phyloP scores from a whole-genome alignment of 2,797 vertebrate species.

The Danionella dracula region DNA sequence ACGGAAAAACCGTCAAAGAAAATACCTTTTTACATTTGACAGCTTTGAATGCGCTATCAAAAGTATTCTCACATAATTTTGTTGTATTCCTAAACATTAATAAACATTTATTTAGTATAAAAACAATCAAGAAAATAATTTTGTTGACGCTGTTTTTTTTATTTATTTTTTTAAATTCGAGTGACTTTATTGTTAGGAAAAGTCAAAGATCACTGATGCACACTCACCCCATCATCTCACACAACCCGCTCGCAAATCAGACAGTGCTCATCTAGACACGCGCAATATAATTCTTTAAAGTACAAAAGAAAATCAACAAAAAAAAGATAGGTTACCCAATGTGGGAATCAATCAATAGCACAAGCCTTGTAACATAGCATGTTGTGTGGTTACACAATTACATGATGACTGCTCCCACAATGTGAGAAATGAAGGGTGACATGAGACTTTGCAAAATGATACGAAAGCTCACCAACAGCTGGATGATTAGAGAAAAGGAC shows the following conservation, averaged over 20 bases:
- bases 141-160: no score
- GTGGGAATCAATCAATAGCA: constrained; percentile 72
- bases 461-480: constrained; percentile 75
- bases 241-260: constrained; percentile 7
- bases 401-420: constrained; percentile 56
- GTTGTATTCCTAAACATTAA: no score
- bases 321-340: constrained; percentile 67
- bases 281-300: constrained; percentile 24
- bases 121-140: no score
- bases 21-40: no score
- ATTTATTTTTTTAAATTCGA: no score
- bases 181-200: constrained; percentile 30
- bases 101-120: no score
- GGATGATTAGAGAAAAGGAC: constrained; percentile 79
- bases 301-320: constrained; percentile 37
- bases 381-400: constrained; percentile 44
- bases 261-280: constrained; percentile 24
- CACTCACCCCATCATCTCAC: constrained; percentile 20
- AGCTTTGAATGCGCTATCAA: no score
- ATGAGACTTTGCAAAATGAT: constrained; percentile 31
- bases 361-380: constrained; percentile 71
- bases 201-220: constrained; percentile 9
- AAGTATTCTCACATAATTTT: no score
- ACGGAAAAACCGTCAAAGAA: no score
- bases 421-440: constrained; percentile 59